Evolutionary conservation across 2,797 vertebrate genomes (phyloP), one percentile per base, ranked within the genome.

Genomic region (Podarcis siculus): DNA sequence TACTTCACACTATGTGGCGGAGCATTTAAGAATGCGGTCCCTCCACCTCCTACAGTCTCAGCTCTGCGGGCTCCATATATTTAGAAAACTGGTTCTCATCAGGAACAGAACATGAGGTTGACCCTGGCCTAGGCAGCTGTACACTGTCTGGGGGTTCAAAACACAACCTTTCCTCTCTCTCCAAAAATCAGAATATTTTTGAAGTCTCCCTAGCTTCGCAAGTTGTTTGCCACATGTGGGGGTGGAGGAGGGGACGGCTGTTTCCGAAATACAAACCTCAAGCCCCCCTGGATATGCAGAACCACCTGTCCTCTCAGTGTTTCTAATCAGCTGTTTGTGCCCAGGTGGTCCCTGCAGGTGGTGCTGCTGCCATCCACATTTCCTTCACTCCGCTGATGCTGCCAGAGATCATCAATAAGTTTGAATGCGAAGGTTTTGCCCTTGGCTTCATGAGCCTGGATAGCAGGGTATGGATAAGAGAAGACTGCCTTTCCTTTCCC

Each of bases 361-460:
- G 98, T 92, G 97, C 96, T 55, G 92, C 93, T 90, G 97, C 96
- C 80, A 89, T 99, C 92, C 94, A 94, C 35, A 94, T 98, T 9
- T 98, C 98, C 75, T 99, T 99, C 96, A 98, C 97, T 2, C 98
- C 99, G 1, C 17, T 89, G 23, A 94, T 97, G 79, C 96, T 98
- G 0, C 96, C 97, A 0, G 93, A 92, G 12, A 32, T 93, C 1
- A 77, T 49, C 55, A 39, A 86, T 73, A 96, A 97, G 91, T 93
- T 93, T 89, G 95, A 85, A 5, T 98, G 97, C 86, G 85, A 94
- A 0, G 98, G 97, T 7, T 96, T 97, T 1, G 95, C 96, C 49
- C 93, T 98, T 71, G 99, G 98, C 82, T 99, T 97, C 95, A 96
- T 99, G 97, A 99, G 97, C 93, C 93, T 99, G 37, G 98, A 99